Evolutionary conservation across 1,140 invertebrate species (phyloP).

Genomic region (Vanessa atalanta): DNA sequence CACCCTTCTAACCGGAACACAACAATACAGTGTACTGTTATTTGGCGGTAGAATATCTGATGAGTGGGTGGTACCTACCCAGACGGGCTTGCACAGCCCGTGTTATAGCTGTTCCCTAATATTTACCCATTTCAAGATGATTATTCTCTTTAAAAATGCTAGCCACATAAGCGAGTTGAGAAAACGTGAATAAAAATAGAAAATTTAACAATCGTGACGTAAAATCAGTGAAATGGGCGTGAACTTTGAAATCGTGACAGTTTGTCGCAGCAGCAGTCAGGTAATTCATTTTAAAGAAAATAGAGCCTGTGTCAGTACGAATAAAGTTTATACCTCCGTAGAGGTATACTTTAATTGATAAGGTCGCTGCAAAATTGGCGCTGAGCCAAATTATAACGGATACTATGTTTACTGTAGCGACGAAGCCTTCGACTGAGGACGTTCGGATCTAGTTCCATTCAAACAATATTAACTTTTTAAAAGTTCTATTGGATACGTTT

Average conservation of each 20-base stretch:
- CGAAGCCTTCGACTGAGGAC: not conserved
- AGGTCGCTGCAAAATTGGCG: not conserved
- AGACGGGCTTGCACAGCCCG: no score
- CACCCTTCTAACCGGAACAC: no score
- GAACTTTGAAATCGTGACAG: not conserved
- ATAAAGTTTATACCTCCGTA: not conserved
- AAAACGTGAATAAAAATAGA: not conserved
- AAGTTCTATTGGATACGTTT: not conserved
- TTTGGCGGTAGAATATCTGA: no score
- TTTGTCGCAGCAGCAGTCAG: not conserved
- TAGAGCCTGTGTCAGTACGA: not conserved
- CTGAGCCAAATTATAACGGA: not conserved
- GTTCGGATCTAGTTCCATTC: not conserved
- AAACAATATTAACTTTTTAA: not conserved
- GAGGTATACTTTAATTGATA: not conserved
- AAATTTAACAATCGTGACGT: not conserved
- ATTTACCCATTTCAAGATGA: no score
- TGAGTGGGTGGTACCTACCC: no score
- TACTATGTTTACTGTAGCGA: constrained; percentile 1
- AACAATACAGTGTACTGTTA: no score
- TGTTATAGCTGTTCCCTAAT: no score
- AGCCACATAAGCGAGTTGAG: not conserved
- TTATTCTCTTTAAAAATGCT: no score
- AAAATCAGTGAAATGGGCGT: not conserved
- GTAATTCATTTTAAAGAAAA: not conserved